Conservation (phyloP, 2,888 invertebrate genomes). For the Lithodes maja region DNA sequence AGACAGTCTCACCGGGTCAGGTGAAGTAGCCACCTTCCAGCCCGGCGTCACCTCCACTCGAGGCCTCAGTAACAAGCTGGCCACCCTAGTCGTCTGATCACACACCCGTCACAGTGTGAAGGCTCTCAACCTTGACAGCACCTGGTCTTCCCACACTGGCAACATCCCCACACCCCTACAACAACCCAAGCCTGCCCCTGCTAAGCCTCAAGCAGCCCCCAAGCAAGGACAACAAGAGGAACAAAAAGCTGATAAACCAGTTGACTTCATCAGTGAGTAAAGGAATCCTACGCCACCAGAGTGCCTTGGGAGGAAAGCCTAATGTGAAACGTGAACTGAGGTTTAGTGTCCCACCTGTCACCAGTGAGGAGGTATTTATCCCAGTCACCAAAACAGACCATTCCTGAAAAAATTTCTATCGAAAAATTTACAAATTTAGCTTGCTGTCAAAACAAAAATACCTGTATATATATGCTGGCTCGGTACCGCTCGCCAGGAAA, state of each 20-base stretch:
- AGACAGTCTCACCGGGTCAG: conserved; percentile 28
- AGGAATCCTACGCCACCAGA: conserved; percentile 65
- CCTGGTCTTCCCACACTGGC: conserved; percentile 54
- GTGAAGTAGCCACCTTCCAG: conserved; percentile 32
- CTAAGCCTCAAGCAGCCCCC: neutral
- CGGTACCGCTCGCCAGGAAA: no score
- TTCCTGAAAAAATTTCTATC: neutral
- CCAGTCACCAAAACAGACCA: conserved; percentile 65
- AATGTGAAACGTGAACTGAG: conserved; percentile 68
- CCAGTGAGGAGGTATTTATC: conserved; percentile 67
- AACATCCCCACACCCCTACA: conserved; percentile 21
- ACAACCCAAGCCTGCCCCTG: neutral
- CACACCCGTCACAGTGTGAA: conserved; percentile 36
- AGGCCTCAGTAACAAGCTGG: conserved; percentile 63
- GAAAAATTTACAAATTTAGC: no score
- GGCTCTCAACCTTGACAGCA: conserved; percentile 50
- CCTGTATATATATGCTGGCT: no score
- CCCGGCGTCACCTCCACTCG: conserved; percentile 62
- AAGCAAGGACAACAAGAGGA: neutral
- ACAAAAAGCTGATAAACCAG: conserved; percentile 12
- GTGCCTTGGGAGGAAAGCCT: conserved; percentile 48
- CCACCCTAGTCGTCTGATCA: conserved; percentile 31
- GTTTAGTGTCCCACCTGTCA: conserved; percentile 70
- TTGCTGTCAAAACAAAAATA: no score
- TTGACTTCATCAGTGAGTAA: conserved; percentile 48